Evolutionary conservation across 92 coral and sea anemone genomes (phyloP).

Genomic region (Metridium senile): DNA sequence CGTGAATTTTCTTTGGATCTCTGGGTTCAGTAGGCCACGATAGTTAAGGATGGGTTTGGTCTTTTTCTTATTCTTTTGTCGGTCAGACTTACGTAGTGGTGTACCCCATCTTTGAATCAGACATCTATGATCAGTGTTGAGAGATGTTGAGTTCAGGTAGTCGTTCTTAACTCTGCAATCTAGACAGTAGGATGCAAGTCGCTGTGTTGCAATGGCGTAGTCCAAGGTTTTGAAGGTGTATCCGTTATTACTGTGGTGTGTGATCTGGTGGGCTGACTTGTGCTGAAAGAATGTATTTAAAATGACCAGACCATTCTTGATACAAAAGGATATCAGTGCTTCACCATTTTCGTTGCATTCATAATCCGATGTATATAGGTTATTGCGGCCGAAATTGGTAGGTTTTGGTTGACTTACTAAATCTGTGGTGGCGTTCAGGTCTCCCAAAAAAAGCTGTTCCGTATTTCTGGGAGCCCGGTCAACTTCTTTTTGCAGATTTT

Average conservation of each 20-base stretch:
- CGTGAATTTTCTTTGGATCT: background rate
- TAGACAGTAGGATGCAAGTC: background rate
- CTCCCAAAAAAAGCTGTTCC: background rate
- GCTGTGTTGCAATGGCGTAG: too few species aligned
- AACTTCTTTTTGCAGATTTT: background rate
- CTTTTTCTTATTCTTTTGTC: background rate
- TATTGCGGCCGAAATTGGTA: slow-evolving; percentile 4
- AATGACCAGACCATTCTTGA: background rate
- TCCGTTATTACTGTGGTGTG: background rate
- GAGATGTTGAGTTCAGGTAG: background rate
- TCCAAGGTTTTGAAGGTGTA: too few species aligned
- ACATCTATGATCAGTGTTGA: background rate
- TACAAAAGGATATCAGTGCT: background rate
- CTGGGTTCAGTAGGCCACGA: slow-evolving; percentile 4
- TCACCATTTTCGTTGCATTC: slow-evolving; percentile 14
- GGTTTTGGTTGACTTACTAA: background rate
- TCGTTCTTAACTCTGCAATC: slow-evolving; percentile 5
- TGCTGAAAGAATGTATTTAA: background rate
- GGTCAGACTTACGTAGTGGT: background rate
- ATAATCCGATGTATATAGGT: background rate
- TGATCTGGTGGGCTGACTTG: background rate
- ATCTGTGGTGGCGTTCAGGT: background rate
- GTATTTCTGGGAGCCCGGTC: background rate
- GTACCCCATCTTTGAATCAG: background rate
- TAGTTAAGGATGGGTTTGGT: background rate